These are phyloP conservation scores for Pollicipes pollicipes DNA, from an alignment of 1,140 invertebrate genomes.

Conservation along the genomic window DNA sequence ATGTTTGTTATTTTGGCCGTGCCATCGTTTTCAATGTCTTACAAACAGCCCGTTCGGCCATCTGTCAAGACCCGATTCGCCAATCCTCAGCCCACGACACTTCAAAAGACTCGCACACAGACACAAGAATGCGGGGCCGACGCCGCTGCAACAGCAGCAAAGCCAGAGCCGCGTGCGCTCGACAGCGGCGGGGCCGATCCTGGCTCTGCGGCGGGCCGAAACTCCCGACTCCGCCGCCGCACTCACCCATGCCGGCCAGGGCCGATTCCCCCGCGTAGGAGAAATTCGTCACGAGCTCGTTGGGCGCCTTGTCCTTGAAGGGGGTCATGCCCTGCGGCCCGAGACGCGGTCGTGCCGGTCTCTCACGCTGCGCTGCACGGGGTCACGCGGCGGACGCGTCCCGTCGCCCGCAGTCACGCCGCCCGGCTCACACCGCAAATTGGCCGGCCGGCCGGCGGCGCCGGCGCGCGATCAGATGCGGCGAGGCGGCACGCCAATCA, in stretches of 20 bases:
- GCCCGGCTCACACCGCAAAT: background rate
- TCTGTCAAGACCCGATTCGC: too few relatives aligned
- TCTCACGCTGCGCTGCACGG: background rate
- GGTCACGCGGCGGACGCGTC: background rate
- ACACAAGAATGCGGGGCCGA: too few relatives aligned
- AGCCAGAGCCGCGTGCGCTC: too few relatives aligned
- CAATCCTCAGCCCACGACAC: too few relatives aligned
- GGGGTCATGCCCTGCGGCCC: background rate
- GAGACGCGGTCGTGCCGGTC: background rate
- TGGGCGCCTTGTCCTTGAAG: background rate
- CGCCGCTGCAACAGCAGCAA: too few relatives aligned
- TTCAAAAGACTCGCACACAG: too few relatives aligned
- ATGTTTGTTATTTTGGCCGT: too few relatives aligned
- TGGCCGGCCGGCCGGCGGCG: background rate
- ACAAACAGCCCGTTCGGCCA: too few relatives aligned
- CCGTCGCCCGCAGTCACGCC: background rate
- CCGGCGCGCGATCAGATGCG: background rate
- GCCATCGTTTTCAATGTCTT: too few relatives aligned
- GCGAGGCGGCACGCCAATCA: background rate
- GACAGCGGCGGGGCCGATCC: too few relatives aligned
- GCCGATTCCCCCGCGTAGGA: background rate
- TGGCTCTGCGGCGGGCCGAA: too few relatives aligned
- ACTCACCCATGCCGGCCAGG: background rate
- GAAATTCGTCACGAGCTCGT: background rate
- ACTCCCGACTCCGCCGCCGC: background rate